Evolutionary conservation across 2,888 invertebrate species (phyloP).

Genomic region (Cosmopolites sordidus): DNA sequence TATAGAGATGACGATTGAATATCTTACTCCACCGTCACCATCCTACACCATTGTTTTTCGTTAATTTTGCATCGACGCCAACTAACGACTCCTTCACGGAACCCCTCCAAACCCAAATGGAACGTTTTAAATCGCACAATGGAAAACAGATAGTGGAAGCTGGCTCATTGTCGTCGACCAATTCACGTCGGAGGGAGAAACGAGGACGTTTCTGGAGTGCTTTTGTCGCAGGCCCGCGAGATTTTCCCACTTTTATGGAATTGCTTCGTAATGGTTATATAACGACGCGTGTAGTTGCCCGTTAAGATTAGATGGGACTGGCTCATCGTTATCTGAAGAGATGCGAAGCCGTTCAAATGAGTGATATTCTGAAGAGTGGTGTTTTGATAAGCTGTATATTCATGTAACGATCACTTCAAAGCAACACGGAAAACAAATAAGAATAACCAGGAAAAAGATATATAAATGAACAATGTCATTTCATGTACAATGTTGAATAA

Average conservation of each 20-base stretch:
- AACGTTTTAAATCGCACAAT: conserved; percentile 23
- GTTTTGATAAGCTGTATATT: no score
- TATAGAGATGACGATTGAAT: no score
- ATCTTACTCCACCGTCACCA: no score
- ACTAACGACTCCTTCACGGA: conserved; percentile 4
- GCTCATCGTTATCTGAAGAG: conserved; percentile 1
- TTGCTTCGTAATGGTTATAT: conserved; percentile 21
- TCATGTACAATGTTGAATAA: no score
- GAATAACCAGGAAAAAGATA: no score
- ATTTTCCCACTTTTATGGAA: conserved; percentile 14
- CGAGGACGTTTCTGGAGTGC: neutral
- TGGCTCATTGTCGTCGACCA: conserved; percentile 17
- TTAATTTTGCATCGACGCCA: neutral
- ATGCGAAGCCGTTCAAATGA: neutral
- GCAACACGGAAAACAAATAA: no score
- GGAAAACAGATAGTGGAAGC: conserved; percentile 20
- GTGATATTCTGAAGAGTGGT: neutral
- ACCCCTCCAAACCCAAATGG: conserved; percentile 12
- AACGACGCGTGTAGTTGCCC: conserved; percentile 16
- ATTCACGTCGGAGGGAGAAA: neutral
- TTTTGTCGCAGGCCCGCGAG: conserved; percentile 1
- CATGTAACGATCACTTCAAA: no score
- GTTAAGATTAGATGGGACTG: conserved; percentile 11
- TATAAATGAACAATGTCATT: no score
- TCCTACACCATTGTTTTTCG: neutral